phyloP scores from a whole-genome alignment of 2,113 vertebrate species.

The Brachirus orientalis region DNA sequence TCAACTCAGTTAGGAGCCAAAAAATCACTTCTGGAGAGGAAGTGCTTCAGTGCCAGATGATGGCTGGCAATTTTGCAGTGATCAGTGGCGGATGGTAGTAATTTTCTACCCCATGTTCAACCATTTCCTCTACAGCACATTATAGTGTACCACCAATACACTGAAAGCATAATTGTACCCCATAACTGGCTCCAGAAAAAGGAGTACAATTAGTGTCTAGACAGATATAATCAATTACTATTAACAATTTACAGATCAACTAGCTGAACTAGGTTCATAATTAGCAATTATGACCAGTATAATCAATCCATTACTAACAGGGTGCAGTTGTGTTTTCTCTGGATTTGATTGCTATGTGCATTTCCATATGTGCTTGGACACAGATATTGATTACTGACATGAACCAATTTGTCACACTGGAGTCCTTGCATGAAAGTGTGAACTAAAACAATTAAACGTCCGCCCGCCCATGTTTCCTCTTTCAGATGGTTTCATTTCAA shows the following conservation, averaged over 20 bases:
- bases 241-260: slow-evolving; percentile 68
- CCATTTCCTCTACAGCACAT: slow-evolving; percentile 45
- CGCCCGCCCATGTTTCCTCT: slow-evolving; percentile 51
- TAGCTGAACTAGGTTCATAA: slow-evolving; percentile 68
- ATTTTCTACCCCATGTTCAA: slow-evolving; percentile 54
- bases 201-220: slow-evolving; percentile 61
- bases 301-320: slow-evolving; percentile 66
- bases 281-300: slow-evolving; percentile 68
- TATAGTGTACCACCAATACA: slow-evolving; percentile 50
- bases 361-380: slow-evolving; percentile 33
- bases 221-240: slow-evolving; percentile 71
- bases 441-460: background rate
- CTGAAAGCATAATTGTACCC: slow-evolving; percentile 65
- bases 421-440: background rate
- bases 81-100: slow-evolving; percentile 35
- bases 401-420: slow-evolving; percentile 39
- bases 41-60: slow-evolving; percentile 24
- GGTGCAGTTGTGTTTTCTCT: slow-evolving; percentile 29
- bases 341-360: slow-evolving; percentile 6
- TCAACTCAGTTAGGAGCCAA: slow-evolving; percentile 2
- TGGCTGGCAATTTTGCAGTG: slow-evolving; percentile 6
- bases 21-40: slow-evolving; percentile 18
- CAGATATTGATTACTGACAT: slow-evolving; percentile 46
- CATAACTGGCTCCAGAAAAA: slow-evolving; percentile 57
- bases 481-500: slow-evolving; percentile 39